Base-by-base conservation (phyloP, 1,140 invertebrate species). In the Drosophila lacertosa region DNA sequence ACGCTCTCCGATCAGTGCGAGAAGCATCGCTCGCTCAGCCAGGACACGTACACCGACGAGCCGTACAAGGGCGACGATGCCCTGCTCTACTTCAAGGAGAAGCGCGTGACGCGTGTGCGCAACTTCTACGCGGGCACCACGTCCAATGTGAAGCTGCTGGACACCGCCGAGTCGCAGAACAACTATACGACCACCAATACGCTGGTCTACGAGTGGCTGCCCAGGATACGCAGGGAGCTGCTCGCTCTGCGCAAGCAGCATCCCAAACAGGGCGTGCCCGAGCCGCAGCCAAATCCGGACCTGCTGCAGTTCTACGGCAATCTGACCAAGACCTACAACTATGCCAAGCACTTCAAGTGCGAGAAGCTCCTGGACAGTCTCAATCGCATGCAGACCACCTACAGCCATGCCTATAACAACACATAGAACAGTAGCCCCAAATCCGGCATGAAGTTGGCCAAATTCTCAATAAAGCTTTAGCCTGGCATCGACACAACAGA, bases 151-250 rank as follows among this genome's bases (percentile, higher is more conserved):
- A 60, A 35, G 0, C 3, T 88, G 0, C 11, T 55, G n/a, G 74
- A 88, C 24, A 6, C 44, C n/a, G 26, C 37, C 0, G 24, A 42
- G 0, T 10, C 77, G 1, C 32, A 33, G 1, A n/a, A 59, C 0
- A 86, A 86, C 20, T 86, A 48, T 29, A 88, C 81, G 10, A 81
- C 77, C 0, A 74, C 66, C 15, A 68, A 71, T 37, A 86, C 82
- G 0, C 40, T 86, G 18, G 32, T 62, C 1, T 86, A 59, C 35
- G 64, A 82, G 1, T 53, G 62, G 40, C 2, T 88, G 3, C 81
- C 83, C 6, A 55, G 60, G 1, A 26, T 40, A 4, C 40, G 26
- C 3, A 7, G 20, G 1, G 5, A 55, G 22, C 10, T 32, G 0
- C 13, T 1, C 0, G 26, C 24, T 6, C 13, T 2, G 10, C n/a